phyloP scores from a whole-genome alignment of 2,888 invertebrate species.

The Rotaria macrura region DNA sequence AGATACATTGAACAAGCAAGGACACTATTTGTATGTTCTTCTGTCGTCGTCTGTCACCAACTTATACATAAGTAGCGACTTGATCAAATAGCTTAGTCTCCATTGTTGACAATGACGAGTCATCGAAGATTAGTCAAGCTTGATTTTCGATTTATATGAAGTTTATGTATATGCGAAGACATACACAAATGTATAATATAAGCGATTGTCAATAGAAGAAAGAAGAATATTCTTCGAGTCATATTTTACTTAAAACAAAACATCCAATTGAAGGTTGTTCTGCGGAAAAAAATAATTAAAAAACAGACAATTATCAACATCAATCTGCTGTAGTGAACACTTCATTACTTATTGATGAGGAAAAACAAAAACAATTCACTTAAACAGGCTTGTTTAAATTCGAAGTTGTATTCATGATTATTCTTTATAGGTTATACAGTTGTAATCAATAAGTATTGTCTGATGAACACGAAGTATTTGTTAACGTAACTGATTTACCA shows the following conservation, averaged over 20 bases:
- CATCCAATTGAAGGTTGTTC: too few species aligned
- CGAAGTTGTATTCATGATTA: not conserved
- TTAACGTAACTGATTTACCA: too few species aligned
- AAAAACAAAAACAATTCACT: not conserved
- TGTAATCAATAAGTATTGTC: too few species aligned
- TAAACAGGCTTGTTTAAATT: not conserved
- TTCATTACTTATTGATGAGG: not conserved
- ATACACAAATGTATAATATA: not conserved
- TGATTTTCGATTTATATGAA: not conserved
- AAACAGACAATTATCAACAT: not conserved
- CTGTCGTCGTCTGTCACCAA: not conserved
- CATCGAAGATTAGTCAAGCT: not conserved
- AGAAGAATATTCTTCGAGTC: not conserved
- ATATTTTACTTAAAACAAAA: too few species aligned
- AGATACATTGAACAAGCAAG: not conserved
- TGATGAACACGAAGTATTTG: too few species aligned
- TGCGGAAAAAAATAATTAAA: not conserved
- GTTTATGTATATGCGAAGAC: not conserved
- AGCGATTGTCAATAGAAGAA: not conserved
- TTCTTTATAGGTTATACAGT: not conserved
- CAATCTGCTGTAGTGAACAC: not conserved
- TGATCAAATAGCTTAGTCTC: not conserved
- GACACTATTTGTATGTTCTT: not conserved
- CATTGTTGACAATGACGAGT: not conserved
- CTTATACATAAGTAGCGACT: not conserved